Evolutionary conservation across 2,888 invertebrate genomes (phyloP), one percentile per base, ranked within the genome.

Genomic region (Carabus problematicus): DNA sequence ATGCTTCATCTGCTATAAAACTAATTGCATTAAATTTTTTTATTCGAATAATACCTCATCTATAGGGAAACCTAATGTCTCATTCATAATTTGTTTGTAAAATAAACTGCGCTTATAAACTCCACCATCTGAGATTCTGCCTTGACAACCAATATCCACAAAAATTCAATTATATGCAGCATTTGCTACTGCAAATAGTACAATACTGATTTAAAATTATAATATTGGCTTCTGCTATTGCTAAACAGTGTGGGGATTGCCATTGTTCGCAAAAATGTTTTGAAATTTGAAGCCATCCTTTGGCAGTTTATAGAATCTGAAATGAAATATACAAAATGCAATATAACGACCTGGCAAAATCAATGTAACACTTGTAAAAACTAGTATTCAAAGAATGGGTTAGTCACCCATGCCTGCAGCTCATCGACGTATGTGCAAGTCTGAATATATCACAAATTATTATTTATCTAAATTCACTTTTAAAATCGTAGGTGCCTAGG

Each of bases 121-220:
- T 14, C 76, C 78, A 42, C 77, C 76, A 72, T 80, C 79, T 42
- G 74, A 76, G 56, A 77, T 75, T 68, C 75, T 64, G 9, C 79
- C 77, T 72, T 77, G 77, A 39, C 73, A 72, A 8, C 79, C 79
- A 55, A 77, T 72, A 72, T 79, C 77, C 8, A 79, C 76, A 71
- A 73, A 77, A 8, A 75, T 71, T 72, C 79, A 79, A 12, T 77
- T 76, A 70, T 80, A 81, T 70, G 81, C 73, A 14, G 79, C 79
- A 74, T 82, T 79, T 8, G 77, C 80, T 60, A 79, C 47, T 42
- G 77, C 79, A 60, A 81, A 72, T 54, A 82, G 71, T 2, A 82
- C 79, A 49, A 79, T 75, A 71, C 71, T 0, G 45, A 70, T 75
- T 80, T 80, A 71, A 79, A 80, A 64, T 79, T 77, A 58, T 70